Conservation (phyloP, 2,888 invertebrate genomes). For the Eubasilissa splendida region DNA sequence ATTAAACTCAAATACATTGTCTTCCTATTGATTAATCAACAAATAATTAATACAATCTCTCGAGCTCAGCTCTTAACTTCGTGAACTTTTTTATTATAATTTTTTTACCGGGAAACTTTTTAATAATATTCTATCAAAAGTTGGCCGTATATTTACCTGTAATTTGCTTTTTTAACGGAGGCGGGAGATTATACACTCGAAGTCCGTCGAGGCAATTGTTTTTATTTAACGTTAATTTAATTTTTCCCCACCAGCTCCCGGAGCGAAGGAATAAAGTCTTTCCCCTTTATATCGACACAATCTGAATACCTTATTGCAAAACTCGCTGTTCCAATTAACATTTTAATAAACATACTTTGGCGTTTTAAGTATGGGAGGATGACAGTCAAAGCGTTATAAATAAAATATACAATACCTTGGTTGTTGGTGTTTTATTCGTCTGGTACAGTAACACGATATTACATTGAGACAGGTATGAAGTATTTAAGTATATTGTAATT, state of each 20-base stretch:
- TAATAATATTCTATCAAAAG: conserved; percentile 20
- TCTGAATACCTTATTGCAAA: background rate
- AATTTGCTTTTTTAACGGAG: conserved; percentile 12
- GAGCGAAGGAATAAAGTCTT: background rate
- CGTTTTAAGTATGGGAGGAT: too few relatives aligned
- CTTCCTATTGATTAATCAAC: conserved; percentile 10
- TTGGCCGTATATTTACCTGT: conserved; percentile 15
- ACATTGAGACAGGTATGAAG: too few relatives aligned
- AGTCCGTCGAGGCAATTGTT: conserved; percentile 8
- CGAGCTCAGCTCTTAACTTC: background rate
- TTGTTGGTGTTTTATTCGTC: too few relatives aligned
- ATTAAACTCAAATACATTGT: background rate
- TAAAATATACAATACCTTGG: too few relatives aligned
- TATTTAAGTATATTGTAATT: too few relatives aligned
- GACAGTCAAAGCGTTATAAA: too few relatives aligned
- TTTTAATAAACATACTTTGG: too few relatives aligned
- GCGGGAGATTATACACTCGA: conserved; percentile 15
- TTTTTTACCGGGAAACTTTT: conserved; percentile 23
- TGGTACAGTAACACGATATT: too few relatives aligned
- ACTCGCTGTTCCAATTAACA: background rate
- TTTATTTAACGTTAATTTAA: conserved; percentile 13
- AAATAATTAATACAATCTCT: conserved; percentile 22
- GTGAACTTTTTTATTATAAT: conserved; percentile 14
- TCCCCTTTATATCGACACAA: background rate
- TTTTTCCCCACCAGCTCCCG: background rate